Conservation (phyloP, 2,888 invertebrate species). For the Cerceris rybyensis region DNA sequence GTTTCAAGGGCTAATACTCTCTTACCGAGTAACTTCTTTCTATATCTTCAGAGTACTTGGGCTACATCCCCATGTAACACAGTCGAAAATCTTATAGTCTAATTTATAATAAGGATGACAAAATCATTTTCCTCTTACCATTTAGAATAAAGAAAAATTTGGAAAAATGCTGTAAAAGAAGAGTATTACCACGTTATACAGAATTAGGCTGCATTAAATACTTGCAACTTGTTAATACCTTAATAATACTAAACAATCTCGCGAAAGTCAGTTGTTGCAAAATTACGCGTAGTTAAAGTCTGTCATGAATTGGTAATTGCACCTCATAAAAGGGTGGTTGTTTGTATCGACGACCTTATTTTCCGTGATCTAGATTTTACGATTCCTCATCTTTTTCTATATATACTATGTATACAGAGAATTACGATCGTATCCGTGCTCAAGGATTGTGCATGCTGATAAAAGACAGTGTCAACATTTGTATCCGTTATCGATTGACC, state of each 20-base stretch:
- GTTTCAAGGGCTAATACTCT: too few relatives aligned
- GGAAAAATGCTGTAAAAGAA: too few relatives aligned
- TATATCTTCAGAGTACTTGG: too few relatives aligned
- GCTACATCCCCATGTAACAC: too few relatives aligned
- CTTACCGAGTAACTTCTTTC: too few relatives aligned
- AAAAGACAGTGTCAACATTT: slow-evolving; percentile 53
- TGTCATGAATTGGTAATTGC: background rate
- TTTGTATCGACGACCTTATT: slow-evolving; percentile 44
- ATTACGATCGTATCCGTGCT: slow-evolving; percentile 29
- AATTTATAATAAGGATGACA: too few relatives aligned
- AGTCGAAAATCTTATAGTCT: too few relatives aligned
- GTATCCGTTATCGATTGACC: slow-evolving; percentile 58
- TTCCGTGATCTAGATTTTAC: slow-evolving; percentile 29
- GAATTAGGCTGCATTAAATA: too few relatives aligned
- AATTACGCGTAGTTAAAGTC: background rate
- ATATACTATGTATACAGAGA: slow-evolving; percentile 30
- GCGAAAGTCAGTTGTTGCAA: background rate
- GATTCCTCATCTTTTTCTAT: slow-evolving; percentile 28
- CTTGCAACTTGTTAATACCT: too few relatives aligned
- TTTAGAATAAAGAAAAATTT: too few relatives aligned
- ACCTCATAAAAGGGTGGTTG: slow-evolving; percentile 27
- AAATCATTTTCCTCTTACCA: too few relatives aligned
- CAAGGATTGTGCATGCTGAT: slow-evolving; percentile 38
- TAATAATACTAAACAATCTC: background rate
- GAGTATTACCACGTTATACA: too few relatives aligned